A percentile compares a stretch with the other conserved stretches of the same genome.
phyloP scores from a whole-genome alignment of 1,140 invertebrate genomes.

The Drosophila sechellia region DNA sequence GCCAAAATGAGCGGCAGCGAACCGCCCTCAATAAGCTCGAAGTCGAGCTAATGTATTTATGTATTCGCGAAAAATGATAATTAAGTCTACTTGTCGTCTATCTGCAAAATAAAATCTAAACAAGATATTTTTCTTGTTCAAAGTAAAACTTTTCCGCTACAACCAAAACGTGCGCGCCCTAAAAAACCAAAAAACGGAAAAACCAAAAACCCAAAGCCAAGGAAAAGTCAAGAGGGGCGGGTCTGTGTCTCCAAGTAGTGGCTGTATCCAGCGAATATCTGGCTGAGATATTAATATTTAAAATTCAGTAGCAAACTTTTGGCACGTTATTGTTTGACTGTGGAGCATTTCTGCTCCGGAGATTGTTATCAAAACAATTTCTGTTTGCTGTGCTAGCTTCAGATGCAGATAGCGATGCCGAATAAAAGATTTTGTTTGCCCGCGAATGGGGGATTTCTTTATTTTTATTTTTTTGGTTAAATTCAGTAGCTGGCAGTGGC shows the following conservation, averaged over 20 bases:
- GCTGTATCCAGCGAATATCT: constrained; percentile 13
- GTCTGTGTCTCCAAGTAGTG: constrained; percentile 32
- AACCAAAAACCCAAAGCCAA: constrained; percentile 11
- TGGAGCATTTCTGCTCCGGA: constrained; percentile 41
- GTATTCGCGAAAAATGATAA: constrained; percentile 78
- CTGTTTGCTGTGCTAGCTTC: constrained; percentile 54
- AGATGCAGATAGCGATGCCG: constrained; percentile 51
- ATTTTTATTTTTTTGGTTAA: constrained; percentile 49
- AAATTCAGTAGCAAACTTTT: constrained; percentile 84
- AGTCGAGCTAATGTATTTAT: constrained; percentile 62
- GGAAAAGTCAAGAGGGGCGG: constrained; percentile 7
- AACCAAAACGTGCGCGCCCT: constrained; percentile 78
- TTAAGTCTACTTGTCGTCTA: constrained; percentile 83
- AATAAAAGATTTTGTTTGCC: constrained; percentile 44
- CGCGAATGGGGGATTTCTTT: constrained; percentile 16
- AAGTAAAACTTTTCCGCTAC: constrained; percentile 76
- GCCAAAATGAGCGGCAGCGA: constrained; percentile 58
- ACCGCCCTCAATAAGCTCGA: constrained; percentile 62
- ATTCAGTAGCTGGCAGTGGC: constrained; percentile 79
- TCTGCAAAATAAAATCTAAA: constrained; percentile 84
- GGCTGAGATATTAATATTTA: constrained; percentile 79
- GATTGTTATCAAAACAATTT: constrained; percentile 81
- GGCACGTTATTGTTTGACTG: constrained; percentile 83
- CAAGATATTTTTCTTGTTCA: constrained; percentile 83
- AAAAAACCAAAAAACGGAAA: constrained; percentile 25